phyloP scores from a whole-genome alignment of 2,797 vertebrate genomes.

The Macropus fuliginosus region DNA sequence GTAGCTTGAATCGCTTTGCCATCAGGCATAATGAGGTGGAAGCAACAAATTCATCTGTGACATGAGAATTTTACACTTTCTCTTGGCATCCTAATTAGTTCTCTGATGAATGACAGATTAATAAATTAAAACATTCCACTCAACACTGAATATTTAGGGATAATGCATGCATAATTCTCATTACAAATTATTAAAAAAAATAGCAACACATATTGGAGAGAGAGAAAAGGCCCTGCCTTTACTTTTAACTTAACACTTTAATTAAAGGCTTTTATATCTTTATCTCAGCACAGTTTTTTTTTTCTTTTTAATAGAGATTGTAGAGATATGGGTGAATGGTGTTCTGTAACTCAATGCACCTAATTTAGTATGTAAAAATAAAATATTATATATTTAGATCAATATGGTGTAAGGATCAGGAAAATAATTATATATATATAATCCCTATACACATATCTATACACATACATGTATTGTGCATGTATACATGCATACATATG shows the following conservation, averaged over 20 bases:
- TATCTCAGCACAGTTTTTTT: constrained; percentile 9
- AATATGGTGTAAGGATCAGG: neutral
- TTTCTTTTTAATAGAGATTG: constrained; percentile 1
- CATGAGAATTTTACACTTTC: constrained; percentile 69
- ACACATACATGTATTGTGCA: too few species aligned
- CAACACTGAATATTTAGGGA: constrained; percentile 57
- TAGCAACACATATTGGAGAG: constrained; percentile 50
- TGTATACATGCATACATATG: too few species aligned
- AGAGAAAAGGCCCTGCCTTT: constrained; percentile 43
- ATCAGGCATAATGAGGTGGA: constrained; percentile 43
- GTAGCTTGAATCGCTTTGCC: constrained; percentile 3
- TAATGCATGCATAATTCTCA: constrained; percentile 51
- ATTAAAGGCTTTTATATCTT: neutral
- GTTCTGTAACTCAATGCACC: neutral
- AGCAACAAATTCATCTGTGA: constrained; percentile 37
- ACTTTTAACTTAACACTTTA: constrained; percentile 27
- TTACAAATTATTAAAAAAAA: constrained; percentile 48
- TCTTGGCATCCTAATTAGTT: constrained; percentile 55
- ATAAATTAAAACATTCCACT: constrained; percentile 64
- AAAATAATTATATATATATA: neutral
- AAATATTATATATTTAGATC: neutral
- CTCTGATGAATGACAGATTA: constrained; percentile 67
- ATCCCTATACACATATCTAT: too few species aligned
- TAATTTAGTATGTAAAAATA: neutral
- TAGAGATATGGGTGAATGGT: neutral